Evolutionary conservation across 2,113 vertebrate species (phyloP), one percentile per base, ranked within the genome.

Genomic region (Bubo bubo): DNA sequence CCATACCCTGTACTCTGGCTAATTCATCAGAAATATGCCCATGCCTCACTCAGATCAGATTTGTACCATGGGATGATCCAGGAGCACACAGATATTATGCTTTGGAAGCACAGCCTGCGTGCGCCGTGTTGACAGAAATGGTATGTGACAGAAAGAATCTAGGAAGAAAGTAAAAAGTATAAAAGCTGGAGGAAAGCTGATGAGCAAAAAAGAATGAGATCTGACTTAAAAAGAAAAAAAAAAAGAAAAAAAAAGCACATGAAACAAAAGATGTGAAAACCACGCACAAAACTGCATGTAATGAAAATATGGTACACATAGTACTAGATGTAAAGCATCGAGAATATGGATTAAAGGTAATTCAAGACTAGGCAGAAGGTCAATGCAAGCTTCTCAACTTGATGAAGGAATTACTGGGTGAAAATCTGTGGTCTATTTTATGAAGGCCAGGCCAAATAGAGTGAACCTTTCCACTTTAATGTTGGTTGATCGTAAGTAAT

Each of bases 191-290:
- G 43, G 47, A 84, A 81, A 93, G 53, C 23, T 60, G 73, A 91
- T 20, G 39, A 80, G 12, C 2, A 34, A 79, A 86, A 74, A 77
- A 45, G 15, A 63, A 70, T 15, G 6, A 87, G 17, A 88, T 3
- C 0, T 59, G 67, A 92, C 37, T 86, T 85, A 21, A 56, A 62
- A 81, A 16, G 4, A 26, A 27, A 27, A 43, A n/a, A 43, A 24
- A 13, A 20, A 20, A 26, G 11, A 12, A 9, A 5, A 21, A n/a
- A 20, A 10, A 12, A 9, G 2, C 3, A 79, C 0, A 0, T 19
- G 28, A 70, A 86, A 80, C 4, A 67, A 79, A 72, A 75, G 7
- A 63, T 45, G 43, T 28, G 67, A 81, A 86, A 95, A 41, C 47
- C 9, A 53, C 0, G 0, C 6, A 47, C 26, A 84, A 43, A 59